phyloP scores from a whole-genome alignment of 1,140 invertebrate species.

The Conus ventricosus region DNA sequence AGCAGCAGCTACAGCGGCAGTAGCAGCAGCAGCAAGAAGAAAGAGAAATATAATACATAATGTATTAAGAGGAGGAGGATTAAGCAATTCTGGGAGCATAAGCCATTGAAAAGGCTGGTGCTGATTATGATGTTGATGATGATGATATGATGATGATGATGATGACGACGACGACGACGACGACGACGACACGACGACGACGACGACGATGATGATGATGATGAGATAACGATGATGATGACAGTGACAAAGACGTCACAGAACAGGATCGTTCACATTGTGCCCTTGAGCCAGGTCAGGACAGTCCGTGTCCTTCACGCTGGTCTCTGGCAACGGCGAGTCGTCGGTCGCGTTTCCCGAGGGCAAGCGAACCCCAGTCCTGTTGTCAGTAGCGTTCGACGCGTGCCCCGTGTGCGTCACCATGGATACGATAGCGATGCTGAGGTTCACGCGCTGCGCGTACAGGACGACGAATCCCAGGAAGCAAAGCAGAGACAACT shows the following conservation, averaged over 20 bases:
- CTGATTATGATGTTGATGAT: neutral
- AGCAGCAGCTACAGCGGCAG: too few relatives aligned
- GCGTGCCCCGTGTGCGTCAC: conserved; percentile 62
- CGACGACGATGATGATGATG: too few relatives aligned
- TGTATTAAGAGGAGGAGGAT: neutral
- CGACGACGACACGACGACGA: neutral
- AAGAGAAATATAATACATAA: neutral
- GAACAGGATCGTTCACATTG: too few relatives aligned
- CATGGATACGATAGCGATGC: conserved; percentile 93
- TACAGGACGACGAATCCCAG: conserved; percentile 66
- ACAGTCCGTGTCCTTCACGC: too few relatives aligned
- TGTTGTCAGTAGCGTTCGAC: too few relatives aligned
- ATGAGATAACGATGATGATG: too few relatives aligned
- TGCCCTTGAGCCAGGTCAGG: too few relatives aligned
- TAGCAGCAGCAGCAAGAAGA: too few relatives aligned
- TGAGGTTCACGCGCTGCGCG: conserved; percentile 85
- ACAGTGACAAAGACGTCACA: too few relatives aligned
- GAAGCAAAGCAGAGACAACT: conserved; percentile 61
- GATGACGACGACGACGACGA: conserved; percentile 12
- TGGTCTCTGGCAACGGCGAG: too few relatives aligned
- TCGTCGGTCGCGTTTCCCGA: too few relatives aligned
- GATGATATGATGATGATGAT: conserved; percentile 14
- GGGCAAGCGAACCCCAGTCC: too few relatives aligned
- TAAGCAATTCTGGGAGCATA: neutral
- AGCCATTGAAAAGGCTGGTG: neutral